Base-by-base conservation (phyloP, 2,113 vertebrate species). In the Triplophysa tibetana region DNA sequence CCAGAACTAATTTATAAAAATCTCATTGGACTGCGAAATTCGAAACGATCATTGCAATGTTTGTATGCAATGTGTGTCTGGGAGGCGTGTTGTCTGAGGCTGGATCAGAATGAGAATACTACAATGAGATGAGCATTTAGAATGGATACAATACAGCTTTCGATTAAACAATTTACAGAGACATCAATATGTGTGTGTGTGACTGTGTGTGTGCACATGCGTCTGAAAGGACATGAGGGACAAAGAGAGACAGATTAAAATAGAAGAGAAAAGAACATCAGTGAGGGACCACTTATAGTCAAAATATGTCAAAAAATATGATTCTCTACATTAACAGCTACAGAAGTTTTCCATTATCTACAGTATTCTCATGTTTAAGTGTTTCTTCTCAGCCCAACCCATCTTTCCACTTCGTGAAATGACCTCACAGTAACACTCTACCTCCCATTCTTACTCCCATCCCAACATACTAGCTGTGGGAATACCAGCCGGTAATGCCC, bases 391-490 rank as follows among this genome's bases (percentile, higher is more conserved):
- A 50, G 23, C 11, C 73, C 60, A 48, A 41, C 23, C 41, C 33
- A 48, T 75, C 21, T 24, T 63, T 48, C 41, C 73, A 48, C 60
- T 52, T 50, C 8, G 16, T 41, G n/a, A 38, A 60, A 60, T 75
- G 60, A 75, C 60, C 60, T 75, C 73, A 75, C 24, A 65, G 74
- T 52, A 76, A 38, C 74, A 64, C 61, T 38, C 11, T 43, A 41
- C 33, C 48, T 60, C 67, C 23, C n/a, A 50, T 45, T 45, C 4
- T 43, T 58, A 58, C 24, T 8, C 45, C 65, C 24, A 72, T 45
- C 62, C 50, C 24, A 10, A 29, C 45, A 26, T 8, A 9, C 54
- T 70, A 54, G 5, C 24, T 69, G n/a, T 75, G 61, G 38, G 60
- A 81, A 78, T 64, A 75, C 52, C 50, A 82, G 45, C 2, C 19